Conservation (phyloP, 2,888 invertebrate genomes). For the Callimorpha dominula region DNA sequence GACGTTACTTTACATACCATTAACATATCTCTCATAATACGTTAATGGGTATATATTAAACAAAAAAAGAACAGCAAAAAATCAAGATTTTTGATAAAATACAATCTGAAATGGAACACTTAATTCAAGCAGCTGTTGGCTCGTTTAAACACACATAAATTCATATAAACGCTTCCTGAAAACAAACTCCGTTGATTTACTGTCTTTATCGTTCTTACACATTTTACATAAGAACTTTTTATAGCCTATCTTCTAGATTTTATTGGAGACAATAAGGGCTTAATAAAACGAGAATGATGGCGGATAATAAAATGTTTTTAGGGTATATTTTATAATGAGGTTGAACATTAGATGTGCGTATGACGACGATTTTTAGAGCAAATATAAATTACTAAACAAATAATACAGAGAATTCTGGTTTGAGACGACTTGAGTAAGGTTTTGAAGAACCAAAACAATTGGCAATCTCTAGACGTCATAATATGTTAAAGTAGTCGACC, state of each 20-base stretch:
- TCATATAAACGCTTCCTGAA: conserved; percentile 55
- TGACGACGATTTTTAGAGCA: neutral
- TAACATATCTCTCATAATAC: neutral
- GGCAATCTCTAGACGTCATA: too few relatives aligned
- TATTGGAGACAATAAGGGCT: conserved; percentile 80
- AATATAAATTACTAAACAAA: neutral
- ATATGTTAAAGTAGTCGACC: too few relatives aligned
- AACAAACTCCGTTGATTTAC: conserved; percentile 52
- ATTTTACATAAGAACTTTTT: conserved; percentile 54
- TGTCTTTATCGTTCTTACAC: conserved; percentile 59
- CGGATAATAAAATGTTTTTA: conserved; percentile 24
- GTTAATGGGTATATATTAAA: neutral
- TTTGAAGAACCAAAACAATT: too few relatives aligned
- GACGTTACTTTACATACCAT: neutral
- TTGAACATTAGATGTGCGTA: conserved; percentile 12
- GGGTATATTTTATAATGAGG: conserved; percentile 34
- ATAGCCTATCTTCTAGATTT: conserved; percentile 74
- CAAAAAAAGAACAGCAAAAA: neutral
- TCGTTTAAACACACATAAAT: conserved; percentile 60
- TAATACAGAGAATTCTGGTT: too few relatives aligned
- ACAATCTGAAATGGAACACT: neutral
- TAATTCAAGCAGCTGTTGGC: conserved; percentile 32
- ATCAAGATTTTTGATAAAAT: neutral
- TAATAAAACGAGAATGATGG: conserved; percentile 75
- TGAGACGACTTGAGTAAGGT: too few relatives aligned